A percentile compares a stretch with the other conserved stretches of the same genome.
Conservation (phyloP, 1,140 invertebrate genomes). For the Galleria mellonella region DNA sequence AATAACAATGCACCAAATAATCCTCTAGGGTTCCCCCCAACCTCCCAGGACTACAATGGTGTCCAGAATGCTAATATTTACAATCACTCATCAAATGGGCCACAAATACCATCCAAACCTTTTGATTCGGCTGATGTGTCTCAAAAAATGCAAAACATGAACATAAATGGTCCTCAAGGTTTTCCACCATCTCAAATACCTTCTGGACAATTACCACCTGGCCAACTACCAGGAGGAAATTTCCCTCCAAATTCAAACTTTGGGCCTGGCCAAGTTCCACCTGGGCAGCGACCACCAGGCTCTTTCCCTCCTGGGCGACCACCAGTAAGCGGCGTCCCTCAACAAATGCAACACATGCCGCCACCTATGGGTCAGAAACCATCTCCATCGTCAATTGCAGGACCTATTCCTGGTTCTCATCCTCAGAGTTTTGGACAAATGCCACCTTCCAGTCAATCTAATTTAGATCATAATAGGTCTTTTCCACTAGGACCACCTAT, state of each 20-base stretch:
- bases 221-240: constrained; percentile 20
- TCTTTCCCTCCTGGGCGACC: constrained; percentile 31
- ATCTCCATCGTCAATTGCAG: constrained; percentile 34
- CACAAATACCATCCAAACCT: constrained; percentile 28
- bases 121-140: constrained; percentile 47
- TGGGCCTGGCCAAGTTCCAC: constrained; percentile 32
- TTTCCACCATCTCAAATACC: constrained; percentile 50
- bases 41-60: constrained; percentile 55
- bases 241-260: constrained; percentile 33
- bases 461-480: not conserved
- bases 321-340: constrained; percentile 29
- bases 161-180: constrained; percentile 49
- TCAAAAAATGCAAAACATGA: constrained; percentile 66
- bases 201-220: constrained; percentile 53
- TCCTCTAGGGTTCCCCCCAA: constrained; percentile 41
- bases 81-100: constrained; percentile 41
- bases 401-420: constrained; percentile 17
- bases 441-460: constrained; percentile 22
- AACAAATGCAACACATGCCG: constrained; percentile 28
- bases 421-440: constrained; percentile 27
- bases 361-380: constrained; percentile 33
- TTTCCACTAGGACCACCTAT: not conserved
- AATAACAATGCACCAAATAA: constrained; percentile 63
- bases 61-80: constrained; percentile 59
- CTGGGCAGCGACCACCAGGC: constrained; percentile 35